phyloP scores from a whole-genome alignment of 2,888 invertebrate species.

The Nebria brevicollis region DNA sequence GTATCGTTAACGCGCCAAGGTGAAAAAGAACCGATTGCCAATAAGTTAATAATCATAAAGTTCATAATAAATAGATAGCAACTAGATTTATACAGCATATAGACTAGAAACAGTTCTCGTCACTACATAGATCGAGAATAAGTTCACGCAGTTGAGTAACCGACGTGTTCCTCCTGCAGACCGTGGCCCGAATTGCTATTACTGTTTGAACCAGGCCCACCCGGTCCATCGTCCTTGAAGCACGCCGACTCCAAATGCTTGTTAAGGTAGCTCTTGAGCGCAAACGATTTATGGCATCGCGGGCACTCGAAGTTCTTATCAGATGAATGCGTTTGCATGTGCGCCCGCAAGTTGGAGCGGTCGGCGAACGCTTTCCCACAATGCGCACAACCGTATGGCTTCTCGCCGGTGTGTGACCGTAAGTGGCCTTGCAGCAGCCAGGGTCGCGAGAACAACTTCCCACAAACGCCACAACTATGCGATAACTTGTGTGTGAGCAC shows the following conservation, averaged over 20 bases:
- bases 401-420: slow-evolving; percentile 92
- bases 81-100: slow-evolving; percentile 46
- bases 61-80: slow-evolving; percentile 42
- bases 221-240: slow-evolving; percentile 68
- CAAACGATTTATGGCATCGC: slow-evolving; percentile 90
- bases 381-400: slow-evolving; percentile 93
- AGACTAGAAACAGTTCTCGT: slow-evolving; percentile 43
- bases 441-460: slow-evolving; percentile 94
- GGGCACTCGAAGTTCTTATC: slow-evolving; percentile 91
- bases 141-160: slow-evolving; percentile 26
- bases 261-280: slow-evolving; percentile 93
- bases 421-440: slow-evolving; percentile 91
- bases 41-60: slow-evolving; percentile 34
- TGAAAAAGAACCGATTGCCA: slow-evolving; percentile 10
- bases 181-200: slow-evolving; percentile 1
- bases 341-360: slow-evolving; percentile 90
- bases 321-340: slow-evolving; percentile 93
- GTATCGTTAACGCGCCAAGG: background rate
- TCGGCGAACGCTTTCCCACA: slow-evolving; percentile 96
- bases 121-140: slow-evolving; percentile 10
- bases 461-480: slow-evolving; percentile 92
- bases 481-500: slow-evolving; percentile 91
- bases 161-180: background rate
- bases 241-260: slow-evolving; percentile 95
- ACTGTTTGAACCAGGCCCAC: slow-evolving; percentile 47